Percentiles rank a stretch among this genome's conserved stretches.
phyloP scores from a whole-genome alignment of 1,140 invertebrate genomes.

The Sitophilus oryzae region DNA sequence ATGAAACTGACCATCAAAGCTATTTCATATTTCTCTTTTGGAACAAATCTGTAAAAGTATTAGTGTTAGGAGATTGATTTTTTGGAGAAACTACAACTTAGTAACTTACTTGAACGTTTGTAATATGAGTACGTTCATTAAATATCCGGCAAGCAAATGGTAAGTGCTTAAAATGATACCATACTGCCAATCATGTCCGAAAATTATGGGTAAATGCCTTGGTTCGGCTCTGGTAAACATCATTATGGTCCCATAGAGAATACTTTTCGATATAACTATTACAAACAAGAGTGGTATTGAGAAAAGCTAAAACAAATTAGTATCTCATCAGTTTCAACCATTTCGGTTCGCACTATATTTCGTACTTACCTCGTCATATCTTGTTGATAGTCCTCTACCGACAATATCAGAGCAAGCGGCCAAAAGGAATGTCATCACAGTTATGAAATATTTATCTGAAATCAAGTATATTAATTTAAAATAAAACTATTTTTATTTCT shows the following conservation, averaged over 20 bases:
- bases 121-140: background rate
- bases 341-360: no score
- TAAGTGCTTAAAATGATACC: conserved; percentile 10
- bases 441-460: conserved; percentile 17
- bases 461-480: conserved; percentile 2
- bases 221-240: conserved; percentile 15
- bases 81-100: no score
- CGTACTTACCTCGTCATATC: background rate
- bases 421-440: conserved; percentile 14
- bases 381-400: conserved; percentile 1
- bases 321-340: background rate
- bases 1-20: background rate
- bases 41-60: background rate
- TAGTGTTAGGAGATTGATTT: background rate
- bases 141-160: background rate
- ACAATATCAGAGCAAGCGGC: conserved; percentile 8
- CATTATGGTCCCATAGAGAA: conserved; percentile 8
- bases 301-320: background rate
- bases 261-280: background rate
- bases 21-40: background rate
- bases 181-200: conserved; percentile 17
- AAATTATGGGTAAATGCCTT: conserved; percentile 9
- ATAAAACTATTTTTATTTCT: background rate
- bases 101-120: background rate
- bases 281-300: background rate